These are phyloP conservation scores for Uria aalge DNA, from an alignment of 2,113 vertebrate genomes.

Conservation along the genomic window DNA sequence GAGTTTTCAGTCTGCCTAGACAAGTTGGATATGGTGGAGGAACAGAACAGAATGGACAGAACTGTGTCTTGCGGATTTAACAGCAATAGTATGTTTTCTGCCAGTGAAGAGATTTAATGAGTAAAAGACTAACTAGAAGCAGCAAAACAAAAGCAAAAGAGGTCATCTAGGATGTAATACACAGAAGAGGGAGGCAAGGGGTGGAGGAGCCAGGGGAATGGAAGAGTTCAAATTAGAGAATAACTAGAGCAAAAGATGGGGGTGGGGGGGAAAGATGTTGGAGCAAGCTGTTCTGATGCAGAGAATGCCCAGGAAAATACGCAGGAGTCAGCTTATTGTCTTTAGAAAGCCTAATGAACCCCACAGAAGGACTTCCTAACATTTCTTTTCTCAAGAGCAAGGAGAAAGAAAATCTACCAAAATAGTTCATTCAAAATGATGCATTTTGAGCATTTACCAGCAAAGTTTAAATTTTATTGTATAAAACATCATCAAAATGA, in stretches of 20 bases:
- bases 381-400: not conserved
- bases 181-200: not conserved
- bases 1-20: not conserved
- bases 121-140: not conserved
- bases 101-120: not conserved
- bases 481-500: not conserved
- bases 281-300: not conserved
- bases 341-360: not conserved
- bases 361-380: not conserved
- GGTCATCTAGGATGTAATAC: not conserved
- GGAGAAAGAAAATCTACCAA: not conserved
- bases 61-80: not conserved
- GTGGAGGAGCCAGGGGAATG: not conserved
- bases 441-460: not conserved
- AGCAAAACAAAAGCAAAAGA: not conserved
- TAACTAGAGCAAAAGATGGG: not conserved
- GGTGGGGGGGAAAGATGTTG: not conserved
- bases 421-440: not conserved
- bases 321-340: not conserved
- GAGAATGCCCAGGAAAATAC: not conserved
- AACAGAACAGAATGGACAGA: not conserved
- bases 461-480: not conserved
- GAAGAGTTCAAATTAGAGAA: not conserved
- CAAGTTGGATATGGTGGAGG: not conserved
- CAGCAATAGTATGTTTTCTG: not conserved